phyloP scores from a whole-genome alignment of 2,113 vertebrate genomes.

The Pituophis catenifer region DNA sequence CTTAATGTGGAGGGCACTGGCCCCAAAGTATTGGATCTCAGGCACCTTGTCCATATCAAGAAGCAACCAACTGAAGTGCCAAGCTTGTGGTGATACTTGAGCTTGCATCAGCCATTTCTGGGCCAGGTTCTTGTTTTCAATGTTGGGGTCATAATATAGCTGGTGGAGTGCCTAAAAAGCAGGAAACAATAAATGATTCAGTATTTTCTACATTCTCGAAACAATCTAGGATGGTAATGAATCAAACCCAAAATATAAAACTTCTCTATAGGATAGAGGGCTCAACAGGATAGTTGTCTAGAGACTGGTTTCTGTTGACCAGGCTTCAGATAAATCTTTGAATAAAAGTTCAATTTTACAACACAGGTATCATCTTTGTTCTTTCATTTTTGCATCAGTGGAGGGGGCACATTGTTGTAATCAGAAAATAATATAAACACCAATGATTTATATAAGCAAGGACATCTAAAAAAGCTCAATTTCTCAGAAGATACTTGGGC shows the following conservation, averaged over 20 bases:
- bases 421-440: neutral
- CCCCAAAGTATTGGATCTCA: conserved; percentile 99
- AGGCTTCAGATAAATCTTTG: neutral
- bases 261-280: neutral
- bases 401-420: neutral
- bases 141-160: conserved; percentile 97
- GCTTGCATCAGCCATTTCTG: conserved; percentile 99
- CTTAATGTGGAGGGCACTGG: conserved; percentile 96
- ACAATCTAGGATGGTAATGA: neutral
- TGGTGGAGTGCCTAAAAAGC: conserved; percentile 90
- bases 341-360: neutral
- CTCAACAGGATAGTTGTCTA: neutral
- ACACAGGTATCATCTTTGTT: neutral
- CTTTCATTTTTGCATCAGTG: neutral
- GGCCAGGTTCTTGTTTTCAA: conserved; percentile 99
- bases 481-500: neutral
- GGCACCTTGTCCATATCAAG: conserved; percentile 95
- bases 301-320: neutral
- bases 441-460: neutral
- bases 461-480: neutral
- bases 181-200: conserved; percentile 15
- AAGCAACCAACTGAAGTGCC: conserved; percentile 98
- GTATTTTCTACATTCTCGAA: neutral
- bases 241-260: neutral
- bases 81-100: conserved; percentile 96